Conservation (phyloP, 2,797 vertebrate genomes). For the Helicolenus hilgendorfi region DNA sequence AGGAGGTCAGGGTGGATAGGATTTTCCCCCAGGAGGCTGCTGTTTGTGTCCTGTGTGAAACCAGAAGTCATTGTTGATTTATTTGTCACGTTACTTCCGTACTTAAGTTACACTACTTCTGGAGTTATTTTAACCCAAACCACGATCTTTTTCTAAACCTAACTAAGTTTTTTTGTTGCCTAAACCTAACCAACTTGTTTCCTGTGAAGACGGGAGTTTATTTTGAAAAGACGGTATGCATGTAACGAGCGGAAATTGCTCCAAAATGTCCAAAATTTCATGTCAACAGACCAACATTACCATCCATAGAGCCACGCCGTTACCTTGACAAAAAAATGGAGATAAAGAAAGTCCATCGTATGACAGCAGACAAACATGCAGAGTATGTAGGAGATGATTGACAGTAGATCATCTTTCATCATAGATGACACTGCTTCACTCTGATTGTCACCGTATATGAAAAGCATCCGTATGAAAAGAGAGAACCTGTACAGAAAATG, state of each 20-base stretch:
- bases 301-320: background rate
- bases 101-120: background rate
- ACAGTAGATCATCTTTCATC: background rate
- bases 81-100: background rate
- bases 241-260: accelerated
- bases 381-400: background rate
- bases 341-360: background rate
- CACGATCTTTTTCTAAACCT: background rate
- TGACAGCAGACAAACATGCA: background rate
- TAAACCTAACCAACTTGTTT: background rate
- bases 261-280: background rate
- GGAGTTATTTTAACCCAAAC: background rate
- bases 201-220: background rate
- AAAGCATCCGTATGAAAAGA: background rate
- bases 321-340: too few relatives aligned
- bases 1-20: too few relatives aligned
- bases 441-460: background rate
- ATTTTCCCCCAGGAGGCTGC: background rate
- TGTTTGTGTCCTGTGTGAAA: background rate
- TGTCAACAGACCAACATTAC: background rate
- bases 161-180: background rate
- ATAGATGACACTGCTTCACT: background rate
- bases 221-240: too few relatives aligned
- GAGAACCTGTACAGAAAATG: background rate
- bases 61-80: background rate